Evolutionary conservation across 2,797 vertebrate genomes (phyloP), one percentile per base, ranked within the genome.

Genomic region (Parotocinclus haroldoi): DNA sequence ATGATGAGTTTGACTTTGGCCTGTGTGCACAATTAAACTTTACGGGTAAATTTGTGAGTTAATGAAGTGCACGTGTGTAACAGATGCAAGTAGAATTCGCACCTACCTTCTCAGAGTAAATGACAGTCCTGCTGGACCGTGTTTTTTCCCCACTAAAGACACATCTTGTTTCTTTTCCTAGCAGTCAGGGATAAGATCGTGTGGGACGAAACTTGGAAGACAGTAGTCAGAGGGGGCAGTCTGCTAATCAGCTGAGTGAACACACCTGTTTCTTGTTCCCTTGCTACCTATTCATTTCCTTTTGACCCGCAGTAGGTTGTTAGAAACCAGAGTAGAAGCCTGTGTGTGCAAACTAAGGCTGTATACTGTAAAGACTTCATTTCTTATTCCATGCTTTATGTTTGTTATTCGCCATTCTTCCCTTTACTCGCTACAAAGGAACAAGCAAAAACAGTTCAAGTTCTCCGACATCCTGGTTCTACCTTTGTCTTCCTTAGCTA

Each of bases 191-290:
- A 51, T 63, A 37, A 40, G 48, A 36, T 62, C 7, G 49, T 63
- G 60, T 42, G 60, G 48, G 60, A 18, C 18, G 14, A 14, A 61
- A 52, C 8, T 16, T 52, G 60, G 60, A 63, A 63, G 49, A 39
- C 5, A 63, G 38, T 12, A 16, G 36, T 51, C 38, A 52, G 60
- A 52, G 16, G 38, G 38, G 52, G 49, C 52, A 37, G 48, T 40
- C 18, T 12, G 50, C 11, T 42, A 51, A 51, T 62, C 60, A 40
- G 36, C 50, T 62, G 50, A 62, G 37, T 52, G 48, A 40, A 63
- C 48, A 63, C 60, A 52, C 60, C 17, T 52, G 60, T 51, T 63
- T 63, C 38, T 52, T 63, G 48, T 51, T 63, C 60, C 17, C 17
- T 63, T 16, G 18, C 14, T 52, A 37, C 37, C 39, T 18, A 40